phyloP scores from a whole-genome alignment of 2,797 vertebrate genomes.

The Avahi laniger region DNA sequence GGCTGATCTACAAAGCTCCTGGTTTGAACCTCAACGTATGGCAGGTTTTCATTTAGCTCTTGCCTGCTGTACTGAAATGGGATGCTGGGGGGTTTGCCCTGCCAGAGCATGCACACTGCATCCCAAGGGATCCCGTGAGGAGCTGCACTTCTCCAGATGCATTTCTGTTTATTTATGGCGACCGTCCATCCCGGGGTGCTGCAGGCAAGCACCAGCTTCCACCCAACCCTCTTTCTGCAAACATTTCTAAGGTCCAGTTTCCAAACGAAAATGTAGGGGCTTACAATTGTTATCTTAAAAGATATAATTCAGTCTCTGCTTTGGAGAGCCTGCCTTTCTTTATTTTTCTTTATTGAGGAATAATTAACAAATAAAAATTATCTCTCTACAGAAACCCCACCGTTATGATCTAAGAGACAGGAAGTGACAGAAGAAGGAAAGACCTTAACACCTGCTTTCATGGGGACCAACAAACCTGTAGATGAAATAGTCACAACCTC shows the following conservation, averaged over 20 bases:
- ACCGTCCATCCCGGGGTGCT: not conserved
- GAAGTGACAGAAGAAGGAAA: not conserved
- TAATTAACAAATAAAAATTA: not conserved
- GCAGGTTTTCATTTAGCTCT: too few species aligned
- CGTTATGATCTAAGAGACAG: not conserved
- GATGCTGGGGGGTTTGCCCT: not conserved
- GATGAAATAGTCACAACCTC: not conserved
- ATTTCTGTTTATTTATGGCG: not conserved
- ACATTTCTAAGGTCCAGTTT: not conserved
- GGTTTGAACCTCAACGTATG: not conserved
- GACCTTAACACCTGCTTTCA: not conserved
- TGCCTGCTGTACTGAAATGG: not conserved
- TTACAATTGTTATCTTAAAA: not conserved
- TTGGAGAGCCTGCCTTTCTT: not conserved
- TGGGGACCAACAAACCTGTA: not conserved
- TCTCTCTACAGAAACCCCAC: not conserved
- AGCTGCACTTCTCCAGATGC: too few species aligned
- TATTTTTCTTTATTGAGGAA: not conserved
- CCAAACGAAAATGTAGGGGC: not conserved
- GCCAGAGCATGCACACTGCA: not conserved
- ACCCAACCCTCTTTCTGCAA: not conserved
- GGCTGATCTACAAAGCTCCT: not conserved
- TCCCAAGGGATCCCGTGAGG: not conserved
- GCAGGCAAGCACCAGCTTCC: not conserved
- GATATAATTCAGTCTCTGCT: not conserved